Evolutionary conservation across 2,888 invertebrate species (phyloP).

Genomic region (Drosophila borealis): DNA sequence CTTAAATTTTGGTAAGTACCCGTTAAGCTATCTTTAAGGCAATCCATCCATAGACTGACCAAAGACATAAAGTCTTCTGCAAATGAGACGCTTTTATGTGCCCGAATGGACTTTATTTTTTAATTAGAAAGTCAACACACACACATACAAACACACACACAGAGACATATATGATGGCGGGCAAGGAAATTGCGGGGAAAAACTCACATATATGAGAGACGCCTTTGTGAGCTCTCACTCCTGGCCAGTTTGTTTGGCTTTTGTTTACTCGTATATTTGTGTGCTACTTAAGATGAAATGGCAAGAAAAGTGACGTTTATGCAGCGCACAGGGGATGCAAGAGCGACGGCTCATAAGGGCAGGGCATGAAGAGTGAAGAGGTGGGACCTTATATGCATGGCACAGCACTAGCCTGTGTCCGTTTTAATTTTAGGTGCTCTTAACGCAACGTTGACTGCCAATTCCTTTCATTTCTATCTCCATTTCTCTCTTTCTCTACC

Average conservation of each 20-base stretch:
- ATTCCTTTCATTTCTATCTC: conserved; percentile 63
- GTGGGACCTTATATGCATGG: conserved; percentile 19
- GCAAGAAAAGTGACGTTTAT: conserved; percentile 73
- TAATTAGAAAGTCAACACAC: conserved; percentile 73
- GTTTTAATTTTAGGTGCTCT: conserved; percentile 71
- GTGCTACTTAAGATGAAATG: conserved; percentile 80
- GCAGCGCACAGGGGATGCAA: conserved; percentile 16
- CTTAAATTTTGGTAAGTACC: conserved; percentile 83
- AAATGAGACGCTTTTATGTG: conserved; percentile 57
- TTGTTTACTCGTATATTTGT: conserved; percentile 64
- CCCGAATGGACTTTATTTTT: conserved; percentile 68
- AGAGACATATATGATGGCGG: background rate
- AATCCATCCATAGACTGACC: conserved; percentile 11
- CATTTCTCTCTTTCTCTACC: conserved; percentile 1
- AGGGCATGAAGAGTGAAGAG: too few relatives aligned
- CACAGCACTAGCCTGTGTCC: conserved; percentile 58
- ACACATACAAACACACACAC: conserved; percentile 7
- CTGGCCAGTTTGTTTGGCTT: conserved; percentile 47
- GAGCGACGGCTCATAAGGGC: background rate
- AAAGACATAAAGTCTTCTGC: conserved; percentile 26
- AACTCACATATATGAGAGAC: conserved; percentile 30
- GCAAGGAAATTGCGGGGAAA: background rate
- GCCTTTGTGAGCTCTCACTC: conserved; percentile 58
- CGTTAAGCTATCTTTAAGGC: conserved; percentile 30
- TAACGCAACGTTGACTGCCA: conserved; percentile 68